Percentiles rank a stretch among this genome's conserved stretches.
These are phyloP conservation scores for Hipparchia semele DNA, from an alignment of 2,888 invertebrate genomes.

Conservation along the genomic window DNA sequence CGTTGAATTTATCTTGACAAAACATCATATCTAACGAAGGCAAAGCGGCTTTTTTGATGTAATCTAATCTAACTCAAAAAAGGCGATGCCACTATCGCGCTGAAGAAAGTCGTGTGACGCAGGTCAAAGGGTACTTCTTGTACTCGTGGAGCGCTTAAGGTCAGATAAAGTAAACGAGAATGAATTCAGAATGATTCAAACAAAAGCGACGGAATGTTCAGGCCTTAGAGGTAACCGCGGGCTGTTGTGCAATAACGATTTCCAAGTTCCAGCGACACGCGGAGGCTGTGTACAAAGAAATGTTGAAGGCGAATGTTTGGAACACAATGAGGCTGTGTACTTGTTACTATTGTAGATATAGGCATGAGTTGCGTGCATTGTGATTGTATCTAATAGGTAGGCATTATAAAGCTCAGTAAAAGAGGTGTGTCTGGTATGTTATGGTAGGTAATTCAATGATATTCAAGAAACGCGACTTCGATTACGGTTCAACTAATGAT, in stretches of 20 bases:
- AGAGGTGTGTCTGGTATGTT: too few relatives aligned
- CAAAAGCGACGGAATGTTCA: constrained; percentile 56
- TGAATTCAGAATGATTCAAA: constrained; percentile 54
- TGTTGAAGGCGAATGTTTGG: constrained; percentile 26
- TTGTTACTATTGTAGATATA: neutral
- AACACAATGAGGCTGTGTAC: constrained; percentile 12
- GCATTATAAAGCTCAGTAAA: too few relatives aligned
- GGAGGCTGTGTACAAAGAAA: constrained; percentile 49
- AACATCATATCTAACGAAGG: neutral
- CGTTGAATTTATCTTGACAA: neutral
- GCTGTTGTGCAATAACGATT: constrained; percentile 65
- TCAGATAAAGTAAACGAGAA: constrained; percentile 35
- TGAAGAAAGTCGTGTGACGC: constrained; percentile 29
- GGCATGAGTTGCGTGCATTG: neutral
- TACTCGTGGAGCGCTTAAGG: constrained; percentile 29
- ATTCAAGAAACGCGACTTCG: too few relatives aligned
- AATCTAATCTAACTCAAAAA: constrained; percentile 23
- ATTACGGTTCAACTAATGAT: too few relatives aligned
- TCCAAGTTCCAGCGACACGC: constrained; percentile 60
- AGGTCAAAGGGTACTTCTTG: constrained; percentile 33
- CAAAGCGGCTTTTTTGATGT: constrained; percentile 14
- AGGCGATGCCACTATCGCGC: constrained; percentile 28
- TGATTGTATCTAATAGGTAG: neutral
- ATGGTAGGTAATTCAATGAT: too few relatives aligned
- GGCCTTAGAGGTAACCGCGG: constrained; percentile 51